Evolutionary conservation across 2,797 vertebrate genomes (phyloP).

Genomic region (Xyrichtys novacula): DNA sequence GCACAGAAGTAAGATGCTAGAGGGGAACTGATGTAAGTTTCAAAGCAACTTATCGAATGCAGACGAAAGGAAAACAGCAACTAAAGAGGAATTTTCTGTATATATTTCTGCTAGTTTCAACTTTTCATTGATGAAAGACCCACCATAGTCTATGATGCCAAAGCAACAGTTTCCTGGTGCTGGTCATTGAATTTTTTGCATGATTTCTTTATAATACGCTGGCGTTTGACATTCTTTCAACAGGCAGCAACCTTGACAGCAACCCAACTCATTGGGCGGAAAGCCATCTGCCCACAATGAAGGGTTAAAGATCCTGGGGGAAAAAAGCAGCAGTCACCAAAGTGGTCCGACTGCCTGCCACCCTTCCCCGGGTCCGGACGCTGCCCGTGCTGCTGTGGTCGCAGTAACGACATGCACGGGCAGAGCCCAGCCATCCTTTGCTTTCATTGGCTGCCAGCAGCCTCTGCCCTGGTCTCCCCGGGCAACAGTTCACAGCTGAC

Average conservation of each 20-base stretch:
- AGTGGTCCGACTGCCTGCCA: slow-evolving; percentile 35
- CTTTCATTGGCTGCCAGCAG: slow-evolving; percentile 78
- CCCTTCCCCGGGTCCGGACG: slow-evolving; percentile 36
- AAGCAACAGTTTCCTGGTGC: too few relatives aligned
- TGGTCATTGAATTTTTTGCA: too few relatives aligned
- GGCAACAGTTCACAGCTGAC: slow-evolving; percentile 81
- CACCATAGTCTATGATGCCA: background rate
- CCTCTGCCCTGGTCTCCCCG: slow-evolving; percentile 73
- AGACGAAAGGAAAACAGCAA: background rate
- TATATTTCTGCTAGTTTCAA: background rate
- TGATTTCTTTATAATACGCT: too few relatives aligned
- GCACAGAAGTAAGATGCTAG: background rate
- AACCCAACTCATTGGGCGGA: background rate
- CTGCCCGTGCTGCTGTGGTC: slow-evolving; percentile 70
- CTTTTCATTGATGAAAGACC: background rate
- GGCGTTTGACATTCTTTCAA: background rate
- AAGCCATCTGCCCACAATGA: background rate
- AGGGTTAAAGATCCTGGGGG: background rate
- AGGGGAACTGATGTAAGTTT: background rate
- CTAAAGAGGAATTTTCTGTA: background rate
- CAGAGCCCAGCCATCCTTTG: slow-evolving; percentile 51
- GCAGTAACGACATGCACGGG: slow-evolving; percentile 70
- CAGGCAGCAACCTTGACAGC: background rate
- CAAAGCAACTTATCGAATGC: background rate
- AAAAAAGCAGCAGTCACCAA: background rate